These are phyloP conservation scores for Dasyprocta punctata DNA, from an alignment of 2,113 vertebrate genomes.

Conservation along the genomic window DNA sequence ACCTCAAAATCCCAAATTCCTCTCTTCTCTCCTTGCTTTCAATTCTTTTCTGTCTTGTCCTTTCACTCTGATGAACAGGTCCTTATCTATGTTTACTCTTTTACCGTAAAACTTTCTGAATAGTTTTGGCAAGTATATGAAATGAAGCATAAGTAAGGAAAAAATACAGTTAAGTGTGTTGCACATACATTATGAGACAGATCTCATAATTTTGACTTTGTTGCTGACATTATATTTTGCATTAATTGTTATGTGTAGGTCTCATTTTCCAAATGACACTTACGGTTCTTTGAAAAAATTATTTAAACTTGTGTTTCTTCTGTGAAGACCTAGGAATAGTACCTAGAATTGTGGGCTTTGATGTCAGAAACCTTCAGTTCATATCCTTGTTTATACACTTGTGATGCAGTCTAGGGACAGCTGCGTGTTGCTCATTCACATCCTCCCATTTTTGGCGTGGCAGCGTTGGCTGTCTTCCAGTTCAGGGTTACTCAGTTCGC, in stretches of 20 bases:
- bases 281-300: neutral
- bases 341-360: neutral
- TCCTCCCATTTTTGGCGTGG: neutral
- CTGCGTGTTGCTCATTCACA: neutral
- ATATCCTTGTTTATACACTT: neutral
- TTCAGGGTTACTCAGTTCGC: neutral
- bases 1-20: neutral
- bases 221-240: neutral
- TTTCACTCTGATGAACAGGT: neutral
- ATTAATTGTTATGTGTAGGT: neutral
- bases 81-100: neutral
- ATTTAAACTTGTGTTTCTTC: neutral
- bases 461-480: fast-evolving
- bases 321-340: neutral
- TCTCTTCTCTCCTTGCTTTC: neutral
- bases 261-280: neutral
- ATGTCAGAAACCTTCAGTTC: neutral
- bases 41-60: neutral
- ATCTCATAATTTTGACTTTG: neutral
- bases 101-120: neutral
- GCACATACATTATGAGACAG: fast-evolving
- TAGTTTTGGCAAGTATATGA: neutral
- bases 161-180: neutral
- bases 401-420: neutral
- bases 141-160: neutral